phyloP scores from a whole-genome alignment of 1,140 invertebrate species.

The Episyrphus balteatus region DNA sequence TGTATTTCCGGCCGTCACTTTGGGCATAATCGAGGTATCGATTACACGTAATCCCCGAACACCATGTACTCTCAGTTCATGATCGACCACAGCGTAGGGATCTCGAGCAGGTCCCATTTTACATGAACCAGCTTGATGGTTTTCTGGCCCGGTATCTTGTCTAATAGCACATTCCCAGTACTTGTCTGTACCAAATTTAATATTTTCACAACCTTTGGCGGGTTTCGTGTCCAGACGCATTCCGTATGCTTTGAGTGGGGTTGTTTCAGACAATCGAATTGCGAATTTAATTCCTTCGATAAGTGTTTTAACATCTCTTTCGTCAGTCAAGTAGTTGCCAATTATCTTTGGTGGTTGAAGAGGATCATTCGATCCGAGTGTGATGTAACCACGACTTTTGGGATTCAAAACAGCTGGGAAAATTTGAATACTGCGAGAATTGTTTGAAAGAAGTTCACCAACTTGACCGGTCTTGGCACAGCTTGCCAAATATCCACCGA shows the following conservation, averaged over 20 bases:
- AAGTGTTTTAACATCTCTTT: slow-evolving; percentile 59
- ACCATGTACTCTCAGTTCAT: slow-evolving; percentile 43
- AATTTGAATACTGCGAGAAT: slow-evolving; percentile 49
- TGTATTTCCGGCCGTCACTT: slow-evolving; percentile 50
- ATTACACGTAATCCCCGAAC: slow-evolving; percentile 45
- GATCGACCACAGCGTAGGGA: slow-evolving; percentile 46
- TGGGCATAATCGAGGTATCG: slow-evolving; percentile 54
- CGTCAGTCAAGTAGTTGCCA: slow-evolving; percentile 69
- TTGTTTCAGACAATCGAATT: slow-evolving; percentile 52
- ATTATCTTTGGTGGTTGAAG: slow-evolving; percentile 67
- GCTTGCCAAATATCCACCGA: slow-evolving; percentile 69
- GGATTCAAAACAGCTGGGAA: slow-evolving; percentile 61
- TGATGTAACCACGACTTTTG: slow-evolving; percentile 66
- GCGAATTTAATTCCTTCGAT: slow-evolving; percentile 66
- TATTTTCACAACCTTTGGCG: slow-evolving; percentile 56
- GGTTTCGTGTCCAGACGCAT: slow-evolving; percentile 59
- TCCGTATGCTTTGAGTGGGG: slow-evolving; percentile 56
- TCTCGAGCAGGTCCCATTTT: slow-evolving; percentile 50
- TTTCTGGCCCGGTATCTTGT: slow-evolving; percentile 65
- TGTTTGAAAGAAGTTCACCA: slow-evolving; percentile 55
- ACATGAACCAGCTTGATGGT: slow-evolving; percentile 67
- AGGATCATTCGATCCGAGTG: slow-evolving; percentile 64
- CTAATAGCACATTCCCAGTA: slow-evolving; percentile 73
- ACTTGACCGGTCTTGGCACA: slow-evolving; percentile 77
- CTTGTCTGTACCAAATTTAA: slow-evolving; percentile 60